Percentiles rank a stretch among this genome's conserved stretches.
These are phyloP conservation scores for Drosophila athabasca DNA, from an alignment of 1,140 invertebrate species.

Conservation along the genomic window DNA sequence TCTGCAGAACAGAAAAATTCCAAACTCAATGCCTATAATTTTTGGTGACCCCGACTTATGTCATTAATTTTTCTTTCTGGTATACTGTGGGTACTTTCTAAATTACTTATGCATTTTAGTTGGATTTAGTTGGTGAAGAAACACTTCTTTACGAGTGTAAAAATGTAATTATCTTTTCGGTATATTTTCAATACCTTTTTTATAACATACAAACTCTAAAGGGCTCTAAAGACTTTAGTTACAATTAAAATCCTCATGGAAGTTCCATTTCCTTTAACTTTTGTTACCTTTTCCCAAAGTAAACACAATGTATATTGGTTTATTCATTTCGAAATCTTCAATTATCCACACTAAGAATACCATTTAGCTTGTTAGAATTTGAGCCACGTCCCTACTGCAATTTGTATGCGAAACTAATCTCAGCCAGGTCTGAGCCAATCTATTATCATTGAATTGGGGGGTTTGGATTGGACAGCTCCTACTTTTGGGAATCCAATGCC, in stretches of 20 bases:
- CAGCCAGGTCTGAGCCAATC: conserved; percentile 47
- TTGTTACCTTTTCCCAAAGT: background rate
- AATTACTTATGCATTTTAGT: no score
- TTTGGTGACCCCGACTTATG: no score
- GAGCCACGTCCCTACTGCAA: conserved; percentile 41
- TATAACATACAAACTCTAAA: no score
- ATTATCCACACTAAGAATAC: conserved; percentile 54
- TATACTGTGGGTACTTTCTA: no score
- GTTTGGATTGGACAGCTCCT: conserved; percentile 6
- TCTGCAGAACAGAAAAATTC: no score
- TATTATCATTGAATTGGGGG: conserved; percentile 51
- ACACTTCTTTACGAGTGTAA: no score
- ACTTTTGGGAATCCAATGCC: conserved; percentile 28
- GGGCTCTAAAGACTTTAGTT: no score
- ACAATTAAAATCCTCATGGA: background rate
- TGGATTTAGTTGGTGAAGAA: no score
- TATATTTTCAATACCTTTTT: no score
- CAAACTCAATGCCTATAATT: no score
- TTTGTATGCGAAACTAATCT: conserved; percentile 74
- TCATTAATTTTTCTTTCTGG: no score
- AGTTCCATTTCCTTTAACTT: background rate
- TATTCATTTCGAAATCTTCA: conserved; percentile 42
- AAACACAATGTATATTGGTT: conserved; percentile 23
- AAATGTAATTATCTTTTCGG: no score
- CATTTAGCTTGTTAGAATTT: conserved; percentile 47